Conservation (phyloP, 2,113 vertebrate genomes). For the Ptilonorhynchus violaceus region DNA sequence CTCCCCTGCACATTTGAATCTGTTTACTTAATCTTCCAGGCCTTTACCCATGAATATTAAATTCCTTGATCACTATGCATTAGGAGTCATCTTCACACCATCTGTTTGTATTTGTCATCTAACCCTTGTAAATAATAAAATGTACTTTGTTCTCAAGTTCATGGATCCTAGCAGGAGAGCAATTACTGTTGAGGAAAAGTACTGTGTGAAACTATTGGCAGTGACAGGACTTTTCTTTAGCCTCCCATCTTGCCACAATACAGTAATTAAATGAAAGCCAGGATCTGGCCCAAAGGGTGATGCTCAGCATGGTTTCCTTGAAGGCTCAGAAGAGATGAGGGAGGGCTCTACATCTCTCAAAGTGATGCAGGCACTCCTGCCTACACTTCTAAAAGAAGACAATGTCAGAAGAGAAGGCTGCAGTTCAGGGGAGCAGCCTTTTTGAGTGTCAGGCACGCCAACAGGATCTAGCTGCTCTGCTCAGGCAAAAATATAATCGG, state of each 20-base stretch:
- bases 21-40: slow-evolving; percentile 52
- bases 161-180: slow-evolving; percentile 26
- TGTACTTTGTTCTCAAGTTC: slow-evolving; percentile 64
- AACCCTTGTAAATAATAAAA: slow-evolving; percentile 67
- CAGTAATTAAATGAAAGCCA: background rate
- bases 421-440: background rate
- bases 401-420: background rate
- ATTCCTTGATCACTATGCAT: slow-evolving; percentile 61
- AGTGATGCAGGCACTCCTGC: fast-evolving
- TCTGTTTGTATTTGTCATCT: slow-evolving; percentile 67
- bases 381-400: background rate
- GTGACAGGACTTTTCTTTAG: background rate
- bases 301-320: background rate
- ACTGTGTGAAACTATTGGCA: background rate
- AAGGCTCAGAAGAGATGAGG: background rate
- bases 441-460: background rate
- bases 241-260: background rate
- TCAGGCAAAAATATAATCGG: background rate
- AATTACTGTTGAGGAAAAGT: slow-evolving; percentile 15
- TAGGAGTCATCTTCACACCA: slow-evolving; percentile 62
- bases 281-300: background rate
- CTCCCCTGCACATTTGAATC: slow-evolving; percentile 31
- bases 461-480: background rate
- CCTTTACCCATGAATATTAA: slow-evolving; percentile 54
- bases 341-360: background rate